Percentiles rank a stretch among this genome's conserved stretches.
phyloP scores from a whole-genome alignment of 1,140 invertebrate species.

The Apolygus lucorum region DNA sequence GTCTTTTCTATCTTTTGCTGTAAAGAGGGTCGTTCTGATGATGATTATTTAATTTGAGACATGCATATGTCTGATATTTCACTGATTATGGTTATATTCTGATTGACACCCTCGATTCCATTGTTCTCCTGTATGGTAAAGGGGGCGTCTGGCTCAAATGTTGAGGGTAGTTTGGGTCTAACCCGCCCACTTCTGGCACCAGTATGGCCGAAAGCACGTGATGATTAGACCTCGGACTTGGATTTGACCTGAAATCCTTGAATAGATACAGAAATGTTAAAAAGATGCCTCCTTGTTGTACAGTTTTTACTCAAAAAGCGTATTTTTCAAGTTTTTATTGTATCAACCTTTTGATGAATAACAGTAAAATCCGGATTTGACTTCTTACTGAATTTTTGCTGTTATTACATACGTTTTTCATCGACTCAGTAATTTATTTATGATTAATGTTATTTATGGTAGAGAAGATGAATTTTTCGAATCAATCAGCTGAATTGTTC shows the following conservation, averaged over 20 bases:
- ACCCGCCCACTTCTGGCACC: too few species aligned
- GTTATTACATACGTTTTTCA: too few species aligned
- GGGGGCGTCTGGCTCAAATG: background rate
- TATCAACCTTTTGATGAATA: too few species aligned
- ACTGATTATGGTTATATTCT: background rate
- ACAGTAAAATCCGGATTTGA: too few species aligned
- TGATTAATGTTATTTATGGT: too few species aligned
- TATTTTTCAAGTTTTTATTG: too few species aligned
- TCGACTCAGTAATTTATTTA: too few species aligned
- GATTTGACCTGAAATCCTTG: background rate
- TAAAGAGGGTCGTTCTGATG: background rate
- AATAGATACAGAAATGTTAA: background rate
- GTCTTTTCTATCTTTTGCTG: background rate
- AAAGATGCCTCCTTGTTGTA: too few species aligned
- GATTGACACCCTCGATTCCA: background rate
- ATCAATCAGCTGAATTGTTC: too few species aligned
- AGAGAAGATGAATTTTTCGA: too few species aligned
- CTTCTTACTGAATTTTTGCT: too few species aligned
- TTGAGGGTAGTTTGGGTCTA: background rate
- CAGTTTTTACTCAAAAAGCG: too few species aligned
- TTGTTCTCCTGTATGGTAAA: background rate
- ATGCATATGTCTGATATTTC: constrained; percentile 3
- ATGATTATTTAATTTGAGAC: background rate
- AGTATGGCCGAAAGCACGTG: background rate
- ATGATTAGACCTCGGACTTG: background rate